Evolutionary conservation across 2,888 invertebrate genomes (phyloP), one percentile per base, ranked within the genome.

Genomic region (Fragum fragum): DNA sequence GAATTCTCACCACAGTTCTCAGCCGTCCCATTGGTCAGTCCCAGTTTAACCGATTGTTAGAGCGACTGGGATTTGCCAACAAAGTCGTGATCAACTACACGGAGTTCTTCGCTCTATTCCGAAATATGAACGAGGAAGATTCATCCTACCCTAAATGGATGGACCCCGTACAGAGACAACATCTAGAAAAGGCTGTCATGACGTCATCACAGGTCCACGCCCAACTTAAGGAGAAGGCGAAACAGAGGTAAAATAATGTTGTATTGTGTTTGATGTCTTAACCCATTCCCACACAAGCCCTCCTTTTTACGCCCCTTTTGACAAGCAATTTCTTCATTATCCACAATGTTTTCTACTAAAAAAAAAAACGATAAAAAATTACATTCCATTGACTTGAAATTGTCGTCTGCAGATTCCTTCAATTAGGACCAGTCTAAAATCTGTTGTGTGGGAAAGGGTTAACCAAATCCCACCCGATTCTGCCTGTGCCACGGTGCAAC

Each of bases 171-270:
- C 88, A 92, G 81, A 79, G 92, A 63, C 84, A 88, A 5, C 83
- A 84, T 72, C 88, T 89, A 39, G 92, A 92, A 55, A 88, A 90
- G 66, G 88, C 89, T 3, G 85, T 81, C 36, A 91, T 94, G 93
- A 90, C 79, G 23, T 91, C 93, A 11, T 76, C 83, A 5, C 92
- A 94, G 73, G 94, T 94, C 0, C 94, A 94, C 81, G 82, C 87
- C 2, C 91, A 93, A 78, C 90, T 94, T 21, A 93, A 91, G 82
- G 93, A 94, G 80, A 93, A 91, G 76, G 93, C 92, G 32, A 92
- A 89, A 87, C 92, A 93, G 72, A 93, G 92, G 94, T 94, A 81
- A 72, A n/a, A n/a, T n/a, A n/a, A n/a, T n/a, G n/a, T n/a, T n/a
- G n/a, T n/a, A n/a, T n/a, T n/a, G n/a, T n/a, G n/a, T n/a, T n/a